Percentiles rank a stretch among this genome's conserved stretches.
Evolutionary conservation across 2,888 invertebrate species (phyloP).

Genomic region (Miltochrista miniata): DNA sequence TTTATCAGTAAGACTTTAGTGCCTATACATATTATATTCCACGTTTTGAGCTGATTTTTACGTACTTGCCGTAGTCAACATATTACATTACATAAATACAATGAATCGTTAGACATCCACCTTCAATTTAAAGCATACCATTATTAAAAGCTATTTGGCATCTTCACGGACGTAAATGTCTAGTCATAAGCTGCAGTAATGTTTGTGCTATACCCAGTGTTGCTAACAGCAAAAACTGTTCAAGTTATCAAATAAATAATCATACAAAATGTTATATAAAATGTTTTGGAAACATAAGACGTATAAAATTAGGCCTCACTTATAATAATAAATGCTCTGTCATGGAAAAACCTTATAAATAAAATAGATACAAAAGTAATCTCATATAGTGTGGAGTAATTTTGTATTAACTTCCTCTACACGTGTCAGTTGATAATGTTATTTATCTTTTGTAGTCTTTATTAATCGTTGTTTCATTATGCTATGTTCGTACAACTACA

Average conservation of each 20-base stretch:
- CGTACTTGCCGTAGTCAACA: conserved; percentile 40
- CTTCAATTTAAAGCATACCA: conserved; percentile 52
- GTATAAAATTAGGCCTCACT: conserved; percentile 77
- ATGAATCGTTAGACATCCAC: conserved; percentile 44
- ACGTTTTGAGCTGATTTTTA: conserved; percentile 60
- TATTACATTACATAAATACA: conserved; percentile 47
- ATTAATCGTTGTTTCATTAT: conserved; percentile 74
- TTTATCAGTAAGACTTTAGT: conserved; percentile 58
- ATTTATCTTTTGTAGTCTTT: conserved; percentile 63
- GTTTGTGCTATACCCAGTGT: conserved; percentile 57
- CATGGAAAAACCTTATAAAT: conserved; percentile 73
- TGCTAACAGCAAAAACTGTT: conserved; percentile 36
- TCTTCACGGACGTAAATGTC: conserved; percentile 76
- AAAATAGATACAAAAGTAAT: conserved; percentile 61
- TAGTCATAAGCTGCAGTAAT: conserved; percentile 56
- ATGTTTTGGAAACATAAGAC: conserved; percentile 49
- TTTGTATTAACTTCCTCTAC: conserved; percentile 39
- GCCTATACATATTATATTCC: conserved; percentile 46
- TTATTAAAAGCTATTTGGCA: conserved; percentile 80
- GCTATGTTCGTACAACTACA: conserved; percentile 53
- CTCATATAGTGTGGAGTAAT: conserved; percentile 39
- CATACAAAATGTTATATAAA: conserved; percentile 51
- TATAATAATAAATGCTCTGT: conserved; percentile 76
- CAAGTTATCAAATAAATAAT: conserved; percentile 42
- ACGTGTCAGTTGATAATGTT: conserved; percentile 33